Evolutionary conservation across 1,140 invertebrate species (phyloP).

Genomic region (Drosophila burlai): DNA sequence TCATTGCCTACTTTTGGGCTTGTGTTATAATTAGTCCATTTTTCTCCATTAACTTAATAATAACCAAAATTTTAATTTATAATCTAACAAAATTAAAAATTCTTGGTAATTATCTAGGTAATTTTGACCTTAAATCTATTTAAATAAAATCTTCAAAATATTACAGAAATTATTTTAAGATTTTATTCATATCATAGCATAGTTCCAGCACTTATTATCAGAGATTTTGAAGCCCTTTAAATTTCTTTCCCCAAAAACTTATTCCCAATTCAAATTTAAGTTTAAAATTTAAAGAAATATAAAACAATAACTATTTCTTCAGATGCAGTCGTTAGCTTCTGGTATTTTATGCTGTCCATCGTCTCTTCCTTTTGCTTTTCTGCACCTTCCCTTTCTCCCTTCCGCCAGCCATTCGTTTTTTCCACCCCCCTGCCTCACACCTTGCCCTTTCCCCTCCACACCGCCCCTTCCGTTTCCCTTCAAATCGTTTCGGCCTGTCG

Average conservation of each 20-base stretch:
- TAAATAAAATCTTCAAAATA: not conserved
- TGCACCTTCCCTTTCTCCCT: conserved; percentile 30
- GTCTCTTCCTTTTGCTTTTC: conserved; percentile 33
- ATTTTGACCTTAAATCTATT: not conserved
- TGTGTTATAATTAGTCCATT: too few relatives aligned
- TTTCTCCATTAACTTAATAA: too few relatives aligned
- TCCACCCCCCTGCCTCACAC: conserved; percentile 1
- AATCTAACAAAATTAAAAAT: too few relatives aligned
- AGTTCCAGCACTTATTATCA: not conserved
- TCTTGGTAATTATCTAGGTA: too few relatives aligned
- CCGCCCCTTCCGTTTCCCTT: conserved; percentile 18
- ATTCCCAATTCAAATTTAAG: not conserved
- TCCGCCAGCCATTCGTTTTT: not conserved
- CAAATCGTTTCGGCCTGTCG: conserved; percentile 50
- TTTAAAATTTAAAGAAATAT: not conserved
- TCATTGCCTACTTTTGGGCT: not conserved
- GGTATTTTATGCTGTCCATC: conserved; percentile 62
- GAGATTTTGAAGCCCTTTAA: not conserved
- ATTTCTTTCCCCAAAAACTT: not conserved
- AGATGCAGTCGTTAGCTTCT: conserved; percentile 68
- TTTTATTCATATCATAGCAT: not conserved
- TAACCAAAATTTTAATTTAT: too few relatives aligned
- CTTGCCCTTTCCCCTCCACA: not conserved
- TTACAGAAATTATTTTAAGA: not conserved
- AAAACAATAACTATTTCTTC: not conserved